Conservation (phyloP, 64 coral and sea anemone species). For the Catalaphyllia jardinei region DNA sequence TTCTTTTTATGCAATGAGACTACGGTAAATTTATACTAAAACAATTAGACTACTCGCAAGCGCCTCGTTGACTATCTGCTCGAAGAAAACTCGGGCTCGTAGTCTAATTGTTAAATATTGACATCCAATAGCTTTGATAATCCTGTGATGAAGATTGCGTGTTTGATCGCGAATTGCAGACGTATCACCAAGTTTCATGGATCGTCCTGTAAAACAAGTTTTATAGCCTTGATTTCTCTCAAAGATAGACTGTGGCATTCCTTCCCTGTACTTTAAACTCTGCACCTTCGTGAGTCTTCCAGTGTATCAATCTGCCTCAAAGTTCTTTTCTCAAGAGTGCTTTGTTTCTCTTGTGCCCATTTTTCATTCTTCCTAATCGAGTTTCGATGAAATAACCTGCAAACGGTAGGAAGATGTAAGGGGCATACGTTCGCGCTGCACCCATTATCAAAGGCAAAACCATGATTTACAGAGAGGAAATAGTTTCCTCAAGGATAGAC, state of each 20-base stretch:
- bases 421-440: conserved; percentile 70
- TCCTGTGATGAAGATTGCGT: not conserved
- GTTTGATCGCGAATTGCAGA: not conserved
- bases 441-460: conserved; percentile 84
- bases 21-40: no score
- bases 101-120: no score
- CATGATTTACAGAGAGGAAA: conserved; percentile 10
- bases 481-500: no score
- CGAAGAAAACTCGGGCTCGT: no score
- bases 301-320: conserved; percentile 60
- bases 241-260: conserved; percentile 84
- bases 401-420: conserved; percentile 83
- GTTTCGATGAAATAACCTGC: conserved; percentile 85
- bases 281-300: conserved; percentile 67
- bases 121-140: no score
- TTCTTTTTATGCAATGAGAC: no score
- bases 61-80: no score
- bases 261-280: conserved; percentile 75
- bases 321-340: conserved; percentile 81
- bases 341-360: conserved; percentile 70
- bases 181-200: conserved; percentile 27
- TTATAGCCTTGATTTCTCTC: conserved; percentile 82
- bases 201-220: conserved; percentile 69
- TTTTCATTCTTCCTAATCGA: conserved; percentile 72
- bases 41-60: no score